Percentiles rank a stretch among this genome's conserved stretches.
phyloP scores from a whole-genome alignment of 2,113 vertebrate species.

The Hemicordylus capensis region DNA sequence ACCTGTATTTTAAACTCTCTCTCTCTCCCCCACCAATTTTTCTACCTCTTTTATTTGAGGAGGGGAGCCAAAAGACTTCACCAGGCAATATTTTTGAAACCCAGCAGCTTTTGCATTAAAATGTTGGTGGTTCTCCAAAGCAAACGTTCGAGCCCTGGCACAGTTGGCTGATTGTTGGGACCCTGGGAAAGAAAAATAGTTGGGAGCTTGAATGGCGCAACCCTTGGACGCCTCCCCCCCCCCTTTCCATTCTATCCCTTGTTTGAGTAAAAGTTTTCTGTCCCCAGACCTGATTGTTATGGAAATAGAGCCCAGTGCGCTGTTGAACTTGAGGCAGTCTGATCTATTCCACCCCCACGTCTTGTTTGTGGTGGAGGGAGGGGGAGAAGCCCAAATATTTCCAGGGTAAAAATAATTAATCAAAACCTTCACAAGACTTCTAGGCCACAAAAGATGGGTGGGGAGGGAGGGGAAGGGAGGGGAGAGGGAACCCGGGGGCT shows the following conservation, averaged over 20 bases:
- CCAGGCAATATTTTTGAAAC: no score
- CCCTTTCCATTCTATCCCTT: not conserved
- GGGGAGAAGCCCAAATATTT: constrained; percentile 75
- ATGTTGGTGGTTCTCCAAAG: no score
- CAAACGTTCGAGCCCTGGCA: not conserved
- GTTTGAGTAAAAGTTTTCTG: constrained; percentile 52
- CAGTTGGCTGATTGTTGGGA: not conserved
- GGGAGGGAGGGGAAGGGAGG: no score
- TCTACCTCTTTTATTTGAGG: no score
- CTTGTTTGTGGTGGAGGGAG: constrained; percentile 51
- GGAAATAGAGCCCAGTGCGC: constrained; percentile 84
- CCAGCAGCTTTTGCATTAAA: no score
- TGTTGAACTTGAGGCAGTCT: constrained; percentile 96
- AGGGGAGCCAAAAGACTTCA: no score
- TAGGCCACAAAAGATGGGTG: constrained; percentile 19
- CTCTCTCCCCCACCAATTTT: no score
- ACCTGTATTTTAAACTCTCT: no score
- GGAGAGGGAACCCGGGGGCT: constrained; percentile 63
- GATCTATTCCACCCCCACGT: constrained; percentile 74
- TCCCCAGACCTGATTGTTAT: constrained; percentile 89
- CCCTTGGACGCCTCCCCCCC: not conserved
- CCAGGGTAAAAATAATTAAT: constrained; percentile 84
- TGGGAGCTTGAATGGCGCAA: not conserved
- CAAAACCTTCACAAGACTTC: not conserved
- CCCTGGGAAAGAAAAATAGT: not conserved